These are phyloP conservation scores for Chrysogorgia sp. DNA, from an alignment of 92 coral and sea anemone genomes.

Conservation along the genomic window DNA sequence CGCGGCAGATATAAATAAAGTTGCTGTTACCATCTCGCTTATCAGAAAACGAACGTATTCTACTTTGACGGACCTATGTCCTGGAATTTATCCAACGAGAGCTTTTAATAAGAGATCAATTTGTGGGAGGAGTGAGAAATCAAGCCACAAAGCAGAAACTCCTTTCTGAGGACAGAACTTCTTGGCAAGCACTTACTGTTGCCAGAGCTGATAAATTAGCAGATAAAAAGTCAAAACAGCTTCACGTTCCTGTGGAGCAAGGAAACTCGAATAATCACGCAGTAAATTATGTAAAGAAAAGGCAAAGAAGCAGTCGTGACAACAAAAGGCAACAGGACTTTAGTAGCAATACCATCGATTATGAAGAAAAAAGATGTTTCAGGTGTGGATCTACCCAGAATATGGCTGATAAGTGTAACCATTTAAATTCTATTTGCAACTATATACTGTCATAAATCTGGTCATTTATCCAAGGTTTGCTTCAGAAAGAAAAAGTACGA, in stretches of 20 bases:
- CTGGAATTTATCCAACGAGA: constrained; percentile 4
- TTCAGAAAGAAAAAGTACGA: background rate
- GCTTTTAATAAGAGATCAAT: constrained; percentile 7
- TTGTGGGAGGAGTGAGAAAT: constrained; percentile 62
- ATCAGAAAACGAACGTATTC: too few species aligned
- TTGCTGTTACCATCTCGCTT: too few species aligned
- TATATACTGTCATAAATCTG: constrained; percentile 52
- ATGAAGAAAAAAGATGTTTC: constrained; percentile 40
- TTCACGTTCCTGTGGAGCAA: constrained; percentile 1
- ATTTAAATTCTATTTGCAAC: too few species aligned
- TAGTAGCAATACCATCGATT: background rate
- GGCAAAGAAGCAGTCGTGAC: background rate
- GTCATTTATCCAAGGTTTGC: constrained; percentile 14
- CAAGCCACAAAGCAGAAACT: constrained; percentile 41
- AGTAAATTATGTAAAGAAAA: constrained; percentile 7
- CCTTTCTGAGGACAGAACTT: constrained; percentile 59
- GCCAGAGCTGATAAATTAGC: constrained; percentile 62
- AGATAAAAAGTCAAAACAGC: constrained; percentile 56
- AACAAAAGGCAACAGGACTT: background rate
- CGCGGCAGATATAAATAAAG: constrained; percentile 48
- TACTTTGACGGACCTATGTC: too few species aligned
- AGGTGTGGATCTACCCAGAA: constrained; percentile 48
- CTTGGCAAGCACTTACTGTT: constrained; percentile 48
- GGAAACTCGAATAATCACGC: constrained; percentile 4
- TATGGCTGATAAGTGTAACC: constrained; percentile 1